Base-by-base conservation (phyloP, 2,888 invertebrate genomes). In the Dascillus cervinus region DNA sequence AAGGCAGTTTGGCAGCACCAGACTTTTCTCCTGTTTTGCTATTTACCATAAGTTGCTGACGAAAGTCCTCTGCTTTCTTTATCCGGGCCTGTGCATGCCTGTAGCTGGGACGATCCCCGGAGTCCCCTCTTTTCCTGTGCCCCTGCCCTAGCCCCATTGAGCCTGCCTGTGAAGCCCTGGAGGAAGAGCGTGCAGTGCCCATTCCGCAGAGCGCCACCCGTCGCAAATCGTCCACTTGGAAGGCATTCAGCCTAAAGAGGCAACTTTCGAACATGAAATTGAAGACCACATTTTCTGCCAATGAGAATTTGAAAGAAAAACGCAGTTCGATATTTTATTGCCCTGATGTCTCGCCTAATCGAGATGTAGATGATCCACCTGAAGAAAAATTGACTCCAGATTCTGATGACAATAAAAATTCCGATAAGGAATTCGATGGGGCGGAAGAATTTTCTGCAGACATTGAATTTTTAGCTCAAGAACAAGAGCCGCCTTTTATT, bases 211-310 rank as follows among this genome's bases (percentile, higher is more conserved):
- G 59, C 40, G 63, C 68, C 41, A 59, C 61, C 29, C 64, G 79
- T 39, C 71, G 80, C 47, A 78, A 79, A 51, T 63, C 65, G 12
- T 79, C 80, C 15, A 73, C 77, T 44, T 84, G 85, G 82, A 84
- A 82, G 64, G 75, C 76, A 38, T 84, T 85, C 68, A 83, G 79
- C 62, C 69, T 87, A 37, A 87, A 87, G 64, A 77, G 85, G 49
- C 85, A 86, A 65, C 72, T 87, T 49, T 84, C 83, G 41, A 83
- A 84, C 58, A 68, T 80, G 52, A 83, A 80, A 61, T 66, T 81
- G 39, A 81, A 81, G 59, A 79, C 77, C 51, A 78, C 77, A 25
- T 77, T 75, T 64, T 63, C 58, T 10, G 36, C 36, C 14, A 29
- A 12, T 9, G 44, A 42, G 12, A 37, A 24, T 21, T 47, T 55